phyloP scores from a whole-genome alignment of 2,113 vertebrate species.

The Silurus meridionalis region DNA sequence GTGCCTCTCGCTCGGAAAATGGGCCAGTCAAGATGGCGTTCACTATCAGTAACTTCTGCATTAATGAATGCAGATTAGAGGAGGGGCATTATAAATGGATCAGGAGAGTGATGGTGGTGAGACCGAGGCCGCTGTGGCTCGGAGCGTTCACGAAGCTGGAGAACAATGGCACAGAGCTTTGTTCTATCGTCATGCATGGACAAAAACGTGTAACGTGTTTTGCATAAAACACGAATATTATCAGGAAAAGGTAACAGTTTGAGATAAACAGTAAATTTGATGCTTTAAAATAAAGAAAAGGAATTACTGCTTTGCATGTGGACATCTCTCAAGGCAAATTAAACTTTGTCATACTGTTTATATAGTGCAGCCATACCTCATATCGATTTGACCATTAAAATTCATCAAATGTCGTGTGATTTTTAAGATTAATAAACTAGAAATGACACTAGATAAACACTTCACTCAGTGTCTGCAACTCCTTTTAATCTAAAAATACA shows the following conservation, averaged over 20 bases:
- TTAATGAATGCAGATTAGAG: slow-evolving; percentile 46
- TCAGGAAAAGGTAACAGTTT: neutral
- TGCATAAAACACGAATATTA: neutral
- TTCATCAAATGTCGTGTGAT: too few relatives aligned
- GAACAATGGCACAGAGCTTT: neutral
- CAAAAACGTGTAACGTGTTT: neutral
- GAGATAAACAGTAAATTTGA: neutral
- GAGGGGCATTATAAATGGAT: slow-evolving; percentile 44
- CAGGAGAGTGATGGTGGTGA: slow-evolving; percentile 25
- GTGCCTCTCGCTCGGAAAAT: slow-evolving; percentile 23
- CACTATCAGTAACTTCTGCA: slow-evolving; percentile 42
- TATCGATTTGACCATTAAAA: too few relatives aligned
- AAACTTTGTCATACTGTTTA: too few relatives aligned
- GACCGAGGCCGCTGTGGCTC: slow-evolving; percentile 3
- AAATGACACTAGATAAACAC: neutral
- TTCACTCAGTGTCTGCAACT: neutral
- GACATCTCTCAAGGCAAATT: neutral
- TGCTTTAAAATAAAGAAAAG: neutral
- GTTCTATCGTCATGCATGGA: neutral
- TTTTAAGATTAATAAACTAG: too few relatives aligned
- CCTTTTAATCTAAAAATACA: neutral
- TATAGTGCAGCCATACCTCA: too few relatives aligned
- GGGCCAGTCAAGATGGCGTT: slow-evolving; percentile 24
- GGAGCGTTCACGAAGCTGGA: neutral
- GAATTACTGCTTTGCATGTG: neutral